Conservation (phyloP, 1,140 invertebrate genomes). For the Trinorchestia longiramus region DNA sequence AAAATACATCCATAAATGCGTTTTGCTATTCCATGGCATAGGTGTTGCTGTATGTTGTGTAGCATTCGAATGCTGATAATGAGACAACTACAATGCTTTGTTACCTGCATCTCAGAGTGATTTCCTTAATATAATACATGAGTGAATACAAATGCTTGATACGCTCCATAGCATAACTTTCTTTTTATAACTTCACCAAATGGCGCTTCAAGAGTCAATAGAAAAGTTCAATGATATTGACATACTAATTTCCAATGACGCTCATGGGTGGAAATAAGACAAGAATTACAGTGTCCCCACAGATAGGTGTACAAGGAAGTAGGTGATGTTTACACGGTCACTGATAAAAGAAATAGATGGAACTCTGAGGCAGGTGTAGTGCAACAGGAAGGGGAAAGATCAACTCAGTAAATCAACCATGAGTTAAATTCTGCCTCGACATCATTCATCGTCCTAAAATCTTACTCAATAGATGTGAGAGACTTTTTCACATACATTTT, state of each 20-base stretch:
- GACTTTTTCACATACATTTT: neutral
- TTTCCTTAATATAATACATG: too few relatives aligned
- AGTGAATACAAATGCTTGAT: too few relatives aligned
- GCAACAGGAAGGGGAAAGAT: neutral
- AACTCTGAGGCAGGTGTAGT: neutral
- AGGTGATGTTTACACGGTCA: neutral
- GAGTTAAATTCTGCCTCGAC: neutral
- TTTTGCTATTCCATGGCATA: neutral
- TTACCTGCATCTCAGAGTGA: too few relatives aligned
- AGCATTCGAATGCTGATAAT: neutral
- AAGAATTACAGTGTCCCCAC: neutral
- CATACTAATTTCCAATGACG: too few relatives aligned
- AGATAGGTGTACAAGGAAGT: neutral
- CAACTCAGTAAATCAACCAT: neutral
- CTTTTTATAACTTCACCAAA: too few relatives aligned
- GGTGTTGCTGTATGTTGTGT: neutral
- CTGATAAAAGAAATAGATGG: neutral
- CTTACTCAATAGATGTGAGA: neutral
- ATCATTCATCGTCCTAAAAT: neutral
- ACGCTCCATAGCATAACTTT: too few relatives aligned
- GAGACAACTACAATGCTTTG: too few relatives aligned
- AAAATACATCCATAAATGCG: neutral
- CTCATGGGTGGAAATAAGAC: neutral
- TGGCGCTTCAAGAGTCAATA: too few relatives aligned
- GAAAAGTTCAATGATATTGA: too few relatives aligned